Evolutionary conservation across 2,888 invertebrate genomes (phyloP), one percentile per base, ranked within the genome.

Genomic region (Phalera bucephala): DNA sequence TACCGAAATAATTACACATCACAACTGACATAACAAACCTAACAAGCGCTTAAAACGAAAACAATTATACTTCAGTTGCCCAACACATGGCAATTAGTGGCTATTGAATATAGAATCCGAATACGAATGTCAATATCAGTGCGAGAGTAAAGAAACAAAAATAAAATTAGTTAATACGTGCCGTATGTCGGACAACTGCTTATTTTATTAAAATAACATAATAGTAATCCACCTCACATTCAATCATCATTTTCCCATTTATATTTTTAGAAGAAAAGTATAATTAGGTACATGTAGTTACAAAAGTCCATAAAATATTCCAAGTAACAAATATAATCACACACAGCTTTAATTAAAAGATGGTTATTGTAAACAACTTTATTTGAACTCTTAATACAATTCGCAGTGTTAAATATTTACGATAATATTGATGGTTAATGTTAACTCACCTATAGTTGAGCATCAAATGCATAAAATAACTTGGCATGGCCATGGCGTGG

Each of bases 371-470:
- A 19, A 27, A 31, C 29, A 22, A 38, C 15, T 41, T 47, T 51
- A 47, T 47, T 47, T 31, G 36, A 26, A 33, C 22, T 17, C 43
- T 41, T 32, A 5, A 17, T 17, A 44, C 40, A 58, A 78, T 76
- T 80, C 78, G 80, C 80, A 52, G 54, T 53, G 47, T 55, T 45
- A 33, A 38, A 30, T 48, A 40, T 39, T 43, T 21, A 51, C 56
- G 51, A 47, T 49, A 64, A 44, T 54, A 74, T 43, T 56, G 46
- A 57, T n/a, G 65, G 27, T 26, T 13, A 13, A 44, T 45, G 38
- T 33, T 31, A 64, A 82, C 83, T 83, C 68, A 83, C 83, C 83
- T 77, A 76, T 67, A 29, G 34, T 51, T 57, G 52, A 52, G 62
- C 61, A 50, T 68, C 62, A 70, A 66, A 65, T 57, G 65, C 45